Evolutionary conservation across 2,888 invertebrate genomes (phyloP).

Genomic region (Eupithecia pulchellata): DNA sequence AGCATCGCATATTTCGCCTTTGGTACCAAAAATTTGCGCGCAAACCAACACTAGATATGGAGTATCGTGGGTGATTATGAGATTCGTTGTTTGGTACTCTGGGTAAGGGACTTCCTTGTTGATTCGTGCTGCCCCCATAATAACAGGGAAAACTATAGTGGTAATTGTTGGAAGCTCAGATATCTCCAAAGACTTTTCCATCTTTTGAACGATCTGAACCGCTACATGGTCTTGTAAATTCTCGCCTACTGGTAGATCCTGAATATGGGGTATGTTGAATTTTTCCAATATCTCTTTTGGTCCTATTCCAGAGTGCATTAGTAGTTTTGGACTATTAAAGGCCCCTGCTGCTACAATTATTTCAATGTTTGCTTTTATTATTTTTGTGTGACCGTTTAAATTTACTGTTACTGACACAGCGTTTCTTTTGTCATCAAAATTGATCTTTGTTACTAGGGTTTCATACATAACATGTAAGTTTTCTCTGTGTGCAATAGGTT

Average conservation of each 20-base stretch:
- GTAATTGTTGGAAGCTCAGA: not conserved
- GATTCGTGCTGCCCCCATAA: not conserved
- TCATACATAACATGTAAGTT: conserved; percentile 42
- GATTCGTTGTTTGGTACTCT: not conserved
- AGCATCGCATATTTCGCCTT: not conserved
- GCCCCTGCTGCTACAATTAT: conserved; percentile 1
- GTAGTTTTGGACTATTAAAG: conserved; percentile 32
- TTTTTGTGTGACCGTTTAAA: conserved; percentile 26
- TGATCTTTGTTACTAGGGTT: conserved; percentile 37
- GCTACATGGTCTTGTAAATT: conserved; percentile 9
- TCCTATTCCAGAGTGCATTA: conserved; percentile 41
- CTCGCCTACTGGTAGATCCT: not conserved
- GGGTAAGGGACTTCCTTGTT: not conserved
- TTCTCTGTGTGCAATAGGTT: conserved; percentile 17
- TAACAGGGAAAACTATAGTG: not conserved
- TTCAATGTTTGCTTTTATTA: conserved; percentile 14
- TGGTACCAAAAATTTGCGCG: not conserved
- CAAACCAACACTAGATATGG: not conserved
- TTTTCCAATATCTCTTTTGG: not conserved
- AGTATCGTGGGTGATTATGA: not conserved
- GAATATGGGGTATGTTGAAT: not conserved
- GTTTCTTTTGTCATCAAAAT: conserved; percentile 24
- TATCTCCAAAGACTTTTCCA: conserved; percentile 1
- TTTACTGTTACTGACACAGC: conserved; percentile 37
- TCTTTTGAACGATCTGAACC: not conserved